phyloP scores from a whole-genome alignment of 2,888 invertebrate genomes.

The Ramazzottius varieornatus region DNA sequence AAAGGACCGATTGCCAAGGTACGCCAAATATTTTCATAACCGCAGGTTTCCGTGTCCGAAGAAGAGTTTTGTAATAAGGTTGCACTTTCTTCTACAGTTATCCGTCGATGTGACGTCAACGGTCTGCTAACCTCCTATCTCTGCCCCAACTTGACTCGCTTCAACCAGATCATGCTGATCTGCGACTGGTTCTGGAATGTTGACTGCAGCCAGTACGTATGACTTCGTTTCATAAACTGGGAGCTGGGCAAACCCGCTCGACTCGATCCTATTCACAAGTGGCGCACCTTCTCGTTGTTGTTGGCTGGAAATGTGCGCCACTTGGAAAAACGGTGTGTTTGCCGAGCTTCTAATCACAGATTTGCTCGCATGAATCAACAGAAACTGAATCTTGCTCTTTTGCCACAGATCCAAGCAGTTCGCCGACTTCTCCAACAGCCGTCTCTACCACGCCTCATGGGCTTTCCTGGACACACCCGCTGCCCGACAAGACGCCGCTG shows the following conservation, averaged over 20 bases:
- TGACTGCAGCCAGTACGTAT: not conserved
- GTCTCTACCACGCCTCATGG: not conserved
- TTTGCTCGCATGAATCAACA: not conserved
- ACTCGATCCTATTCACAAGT: too few species aligned
- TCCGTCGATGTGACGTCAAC: not conserved
- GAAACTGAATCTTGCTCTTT: not conserved
- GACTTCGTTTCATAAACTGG: too few species aligned
- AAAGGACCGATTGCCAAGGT: not conserved
- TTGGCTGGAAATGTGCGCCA: too few species aligned
- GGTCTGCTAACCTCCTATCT: not conserved
- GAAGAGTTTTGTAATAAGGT: too few species aligned
- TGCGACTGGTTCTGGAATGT: not conserved
- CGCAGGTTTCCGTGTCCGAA: too few species aligned
- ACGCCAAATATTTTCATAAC: too few species aligned
- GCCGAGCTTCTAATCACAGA: not conserved
- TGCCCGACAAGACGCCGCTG: too few species aligned
- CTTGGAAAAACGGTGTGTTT: not conserved
- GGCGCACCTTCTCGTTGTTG: too few species aligned
- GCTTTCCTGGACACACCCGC: not conserved
- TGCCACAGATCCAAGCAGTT: not conserved
- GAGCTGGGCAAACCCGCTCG: not conserved
- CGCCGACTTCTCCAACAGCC: not conserved
- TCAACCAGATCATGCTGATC: not conserved
- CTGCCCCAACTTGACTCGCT: not conserved
- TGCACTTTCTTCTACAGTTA: too few species aligned